Base-by-base conservation (phyloP, 2,113 vertebrate species). In the Sceloporus tristichus region DNA sequence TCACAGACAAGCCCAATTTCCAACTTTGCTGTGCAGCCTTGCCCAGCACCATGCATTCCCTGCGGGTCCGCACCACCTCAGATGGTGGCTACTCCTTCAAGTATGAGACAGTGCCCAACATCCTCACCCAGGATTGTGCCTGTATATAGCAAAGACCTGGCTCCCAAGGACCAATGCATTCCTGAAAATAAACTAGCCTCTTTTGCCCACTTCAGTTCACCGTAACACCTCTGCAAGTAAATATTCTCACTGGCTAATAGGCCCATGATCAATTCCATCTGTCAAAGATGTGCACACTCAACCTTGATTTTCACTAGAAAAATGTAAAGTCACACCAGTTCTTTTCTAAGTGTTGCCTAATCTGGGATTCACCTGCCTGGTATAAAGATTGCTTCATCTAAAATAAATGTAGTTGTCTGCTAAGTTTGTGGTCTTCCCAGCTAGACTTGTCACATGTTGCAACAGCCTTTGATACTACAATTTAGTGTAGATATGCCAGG, bases 41-140 rank as follows among this genome's bases (percentile, higher is more conserved):
- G 16, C 98, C 98, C 0, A 98, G 97, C 42, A 98, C 97, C 93
- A 98, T 98, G 98, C 98, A 90, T 94, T 97, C 98, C 11, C 95
- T 99, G 25, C 96, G 94, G 0, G 97, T 99, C 88, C 98, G 98
- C 68, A 99, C 98, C 8, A 99, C 98, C 3, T 98, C 98, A 0
- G 98, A 99, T 0, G 98, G 98, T 0, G 98, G 99, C 0, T 98
- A 97, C 91, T 98, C 98, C 18, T 98, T 98, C 94, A 98, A 98
- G 90, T 98, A 98, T 0, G 98, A 99, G 94, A 98, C 94, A 0
- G 95, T 99, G 88, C 98, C 98, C 83, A 99, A 98, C 91, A 97
- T 99, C 21, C 97, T 99, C 85, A 97, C 98, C 0, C 97, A 98
- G 81, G 98, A 98, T 89, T 99, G 99, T 18, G 97, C 96, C 38